Base-by-base conservation (phyloP, 2,888 invertebrate genomes). In the Lissonota sp. region DNA sequence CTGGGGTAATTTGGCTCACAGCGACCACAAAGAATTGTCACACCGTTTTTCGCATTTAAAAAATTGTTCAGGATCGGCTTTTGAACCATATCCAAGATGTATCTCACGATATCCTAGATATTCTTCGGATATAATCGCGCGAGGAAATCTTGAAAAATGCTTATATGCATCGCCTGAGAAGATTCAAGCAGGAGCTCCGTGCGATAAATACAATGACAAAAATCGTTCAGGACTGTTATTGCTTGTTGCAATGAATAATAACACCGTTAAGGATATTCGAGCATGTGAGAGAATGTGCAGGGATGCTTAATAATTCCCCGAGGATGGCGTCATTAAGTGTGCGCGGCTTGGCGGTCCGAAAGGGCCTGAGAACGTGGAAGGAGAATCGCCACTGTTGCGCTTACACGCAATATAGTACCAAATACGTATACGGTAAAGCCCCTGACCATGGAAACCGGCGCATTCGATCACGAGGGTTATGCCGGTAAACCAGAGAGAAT, bases 251-350 rank as follows among this genome's bases (percentile, higher is more conserved):
- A 88, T 84, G 88, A 88, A 88, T 88, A 88, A 88, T 53, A 26
- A 1, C 87, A 87, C 87, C 86, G 88, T 88, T 86, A 88, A 85
- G 87, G 26, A 26, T 26, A 86, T 85, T 86, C 80, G 82, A 87
- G 85, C 85, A 85, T 86, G 86, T 84, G 86, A 84, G 83, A 87
- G 84, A 84, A 85, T 84, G 26, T 26, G 84, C 85, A 83, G 85
- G 85, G 85, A 87, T 82, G 86, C 83, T 87, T 86, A 3, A 86
- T 87, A 88, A 88, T 89, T 88, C 88, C 26, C 86, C 84, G 80
- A 66, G 80, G 84, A 86, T 83, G 86, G 87, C 84, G 87, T 86
- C 87, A 87, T 88, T 87, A 88, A 88, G 85, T 87, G 75, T 67
- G 83, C 73, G 60, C 62, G 73, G 58, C 44, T 75, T 70, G 1